Conservation (phyloP, 2,113 vertebrate genomes). For the Physeter macrocephalus region DNA sequence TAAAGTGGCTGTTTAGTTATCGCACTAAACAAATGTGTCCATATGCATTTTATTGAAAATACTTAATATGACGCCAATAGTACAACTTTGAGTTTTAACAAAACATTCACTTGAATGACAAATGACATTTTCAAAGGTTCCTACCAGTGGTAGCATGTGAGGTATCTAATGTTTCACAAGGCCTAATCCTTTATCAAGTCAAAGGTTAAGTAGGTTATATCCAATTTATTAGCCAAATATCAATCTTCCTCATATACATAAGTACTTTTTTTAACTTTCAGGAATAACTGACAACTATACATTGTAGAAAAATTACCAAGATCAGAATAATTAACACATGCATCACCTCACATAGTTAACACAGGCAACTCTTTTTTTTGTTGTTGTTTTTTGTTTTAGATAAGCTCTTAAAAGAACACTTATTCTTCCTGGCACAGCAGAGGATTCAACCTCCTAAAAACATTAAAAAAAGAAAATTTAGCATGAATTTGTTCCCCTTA, state of each 20-base stretch:
- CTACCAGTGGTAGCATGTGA: neutral
- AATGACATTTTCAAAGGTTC: neutral
- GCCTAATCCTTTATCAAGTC: neutral
- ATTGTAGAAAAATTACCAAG: neutral
- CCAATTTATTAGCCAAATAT: neutral
- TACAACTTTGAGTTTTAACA: neutral
- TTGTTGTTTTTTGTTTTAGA: neutral
- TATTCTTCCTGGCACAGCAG: neutral
- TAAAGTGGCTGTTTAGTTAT: neutral
- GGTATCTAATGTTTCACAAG: neutral
- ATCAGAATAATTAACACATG: neutral
- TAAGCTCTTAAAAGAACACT: conserved; percentile 1
- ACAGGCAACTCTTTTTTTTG: neutral
- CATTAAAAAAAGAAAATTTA: neutral
- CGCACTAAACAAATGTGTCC: neutral
- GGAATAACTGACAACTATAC: neutral
- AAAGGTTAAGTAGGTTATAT: neutral
- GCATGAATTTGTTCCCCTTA: neutral
- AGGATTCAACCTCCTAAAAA: neutral
- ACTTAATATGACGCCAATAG: neutral
- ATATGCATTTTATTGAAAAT: neutral
- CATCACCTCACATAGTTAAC: neutral
- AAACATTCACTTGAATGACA: neutral
- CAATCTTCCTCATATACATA: neutral
- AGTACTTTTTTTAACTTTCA: neutral